These are phyloP conservation scores for Okamejei kenojei DNA, from an alignment of 2,797 vertebrate genomes.

Conservation along the genomic window DNA sequence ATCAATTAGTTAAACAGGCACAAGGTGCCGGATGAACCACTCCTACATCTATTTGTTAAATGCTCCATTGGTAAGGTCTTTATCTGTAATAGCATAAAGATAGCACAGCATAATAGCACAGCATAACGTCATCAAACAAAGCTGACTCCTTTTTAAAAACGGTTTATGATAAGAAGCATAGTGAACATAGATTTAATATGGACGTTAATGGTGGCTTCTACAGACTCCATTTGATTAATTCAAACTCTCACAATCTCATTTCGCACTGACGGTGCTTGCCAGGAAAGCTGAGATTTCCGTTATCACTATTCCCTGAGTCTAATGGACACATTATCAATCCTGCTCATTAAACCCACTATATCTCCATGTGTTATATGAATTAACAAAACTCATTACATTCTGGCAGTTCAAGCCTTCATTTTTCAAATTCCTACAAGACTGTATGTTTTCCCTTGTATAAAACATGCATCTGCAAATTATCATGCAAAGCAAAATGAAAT, in stretches of 20 bases:
- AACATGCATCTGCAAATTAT: background rate
- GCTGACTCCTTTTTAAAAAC: background rate
- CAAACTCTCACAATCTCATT: background rate
- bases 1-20: too few species aligned
- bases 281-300: background rate
- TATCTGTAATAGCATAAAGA: background rate
- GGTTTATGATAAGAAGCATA: background rate
- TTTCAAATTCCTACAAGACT: background rate
- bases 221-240: background rate
- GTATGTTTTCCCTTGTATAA: background rate
- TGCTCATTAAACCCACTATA: background rate
- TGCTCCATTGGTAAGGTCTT: background rate
- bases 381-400: slow-evolving; percentile 9
- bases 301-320: background rate
- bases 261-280: background rate
- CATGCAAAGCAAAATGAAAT: background rate
- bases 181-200: background rate
- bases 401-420: background rate
- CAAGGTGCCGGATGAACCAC: too few species aligned
- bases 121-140: too few species aligned
- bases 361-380: background rate
- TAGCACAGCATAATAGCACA: too few species aligned
- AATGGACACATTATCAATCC: background rate
- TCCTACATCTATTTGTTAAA: background rate
- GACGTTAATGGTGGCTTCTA: too few species aligned